Percentiles rank a stretch among this genome's conserved stretches.
phyloP scores from a whole-genome alignment of 2,888 invertebrate genomes.

The Conops quadrifasciatus region DNA sequence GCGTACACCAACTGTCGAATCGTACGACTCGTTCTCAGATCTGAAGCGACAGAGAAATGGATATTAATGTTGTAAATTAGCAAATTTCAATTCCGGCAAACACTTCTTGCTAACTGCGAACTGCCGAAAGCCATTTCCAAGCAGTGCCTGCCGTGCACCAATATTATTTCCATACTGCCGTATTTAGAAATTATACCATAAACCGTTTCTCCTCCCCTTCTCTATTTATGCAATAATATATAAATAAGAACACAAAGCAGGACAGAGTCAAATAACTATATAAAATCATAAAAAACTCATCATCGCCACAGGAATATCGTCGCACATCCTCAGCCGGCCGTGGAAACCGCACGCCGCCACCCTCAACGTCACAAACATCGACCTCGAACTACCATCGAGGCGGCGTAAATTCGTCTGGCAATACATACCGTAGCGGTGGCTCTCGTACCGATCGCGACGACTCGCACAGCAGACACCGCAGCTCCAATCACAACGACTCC shows the following conservation, averaged over 20 bases:
- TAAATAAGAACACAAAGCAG: conserved; percentile 36
- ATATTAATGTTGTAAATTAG: conserved; percentile 12
- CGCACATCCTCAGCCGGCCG: conserved; percentile 58
- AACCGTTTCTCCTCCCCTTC: conserved; percentile 39
- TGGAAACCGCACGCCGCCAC: conserved; percentile 61
- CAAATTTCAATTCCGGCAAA: neutral
- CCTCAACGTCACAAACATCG: conserved; percentile 56
- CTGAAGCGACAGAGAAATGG: conserved; percentile 4
- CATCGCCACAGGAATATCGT: conserved; percentile 64
- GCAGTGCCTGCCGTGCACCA: conserved; percentile 30
- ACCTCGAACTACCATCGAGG: conserved; percentile 54
- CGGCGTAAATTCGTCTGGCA: conserved; percentile 45
- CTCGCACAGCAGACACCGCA: conserved; percentile 52
- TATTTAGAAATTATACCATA: conserved; percentile 28
- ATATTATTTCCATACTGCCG: conserved; percentile 26
- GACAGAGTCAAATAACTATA: conserved; percentile 43
- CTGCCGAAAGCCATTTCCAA: conserved; percentile 18
- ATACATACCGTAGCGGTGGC: conserved; percentile 48
- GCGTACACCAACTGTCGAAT: neutral
- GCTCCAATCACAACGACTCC: conserved; percentile 54
- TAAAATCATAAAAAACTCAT: conserved; percentile 55
- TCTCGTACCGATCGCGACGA: conserved; percentile 49
- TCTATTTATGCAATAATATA: conserved; percentile 33
- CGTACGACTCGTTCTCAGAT: neutral
- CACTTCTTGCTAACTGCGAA: conserved; percentile 20